Evolutionary conservation across 1,140 invertebrate genomes (phyloP).

Genomic region (Cylas formicarius): DNA sequence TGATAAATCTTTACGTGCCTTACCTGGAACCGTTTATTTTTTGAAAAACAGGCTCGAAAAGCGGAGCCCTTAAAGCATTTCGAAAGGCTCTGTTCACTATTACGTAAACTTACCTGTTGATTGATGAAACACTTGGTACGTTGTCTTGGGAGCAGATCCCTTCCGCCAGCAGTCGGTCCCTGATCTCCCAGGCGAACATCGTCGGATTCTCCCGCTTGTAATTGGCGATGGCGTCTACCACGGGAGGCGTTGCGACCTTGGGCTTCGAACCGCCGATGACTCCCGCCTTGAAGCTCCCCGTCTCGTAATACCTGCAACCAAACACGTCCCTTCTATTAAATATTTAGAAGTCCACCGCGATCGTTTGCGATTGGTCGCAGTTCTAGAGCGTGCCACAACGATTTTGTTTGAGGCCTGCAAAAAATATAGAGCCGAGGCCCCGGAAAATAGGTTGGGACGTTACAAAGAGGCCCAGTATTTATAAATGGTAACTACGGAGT

Average conservation of each 20-base stretch:
- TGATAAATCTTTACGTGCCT: too few relatives aligned
- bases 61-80: too few relatives aligned
- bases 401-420: too few relatives aligned
- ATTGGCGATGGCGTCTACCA: slow-evolving; percentile 95
- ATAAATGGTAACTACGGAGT: too few relatives aligned
- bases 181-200: slow-evolving; percentile 99
- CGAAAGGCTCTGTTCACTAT: too few relatives aligned
- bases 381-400: too few relatives aligned
- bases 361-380: too few relatives aligned
- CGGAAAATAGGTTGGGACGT: too few relatives aligned
- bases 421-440: too few relatives aligned
- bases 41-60: too few relatives aligned
- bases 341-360: slow-evolving; percentile 24
- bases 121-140: slow-evolving; percentile 97
- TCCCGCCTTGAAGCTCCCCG: slow-evolving; percentile 96
- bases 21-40: too few relatives aligned
- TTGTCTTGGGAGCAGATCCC: slow-evolving; percentile 97
- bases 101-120: slow-evolving; percentile 84
- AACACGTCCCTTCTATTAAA: slow-evolving; percentile 26
- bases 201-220: slow-evolving; percentile 99
- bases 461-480: too few relatives aligned
- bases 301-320: slow-evolving; percentile 88
- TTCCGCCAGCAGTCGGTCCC: slow-evolving; percentile 91
- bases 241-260: slow-evolving; percentile 96
- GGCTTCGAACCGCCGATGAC: slow-evolving; percentile 99